phyloP scores from a whole-genome alignment of 1,140 invertebrate species.

The Ceratosolen solmsi region DNA sequence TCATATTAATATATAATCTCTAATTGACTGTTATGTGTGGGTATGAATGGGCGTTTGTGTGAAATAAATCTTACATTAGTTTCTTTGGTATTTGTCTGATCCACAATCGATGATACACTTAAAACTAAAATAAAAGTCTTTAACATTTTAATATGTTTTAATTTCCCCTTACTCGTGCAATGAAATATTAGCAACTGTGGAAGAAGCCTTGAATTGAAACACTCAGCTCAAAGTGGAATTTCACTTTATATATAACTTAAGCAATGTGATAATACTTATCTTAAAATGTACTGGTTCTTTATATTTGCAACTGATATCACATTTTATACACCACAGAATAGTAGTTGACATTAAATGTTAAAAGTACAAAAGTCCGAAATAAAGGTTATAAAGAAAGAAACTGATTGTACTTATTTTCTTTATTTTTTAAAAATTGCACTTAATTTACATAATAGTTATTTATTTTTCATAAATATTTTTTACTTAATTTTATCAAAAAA shows the following conservation, averaged over 20 bases:
- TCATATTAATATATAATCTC: too few relatives aligned
- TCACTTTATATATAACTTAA: constrained; percentile 4
- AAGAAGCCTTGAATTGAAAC: neutral
- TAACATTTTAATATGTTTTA: neutral
- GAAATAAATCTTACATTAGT: constrained; percentile 1
- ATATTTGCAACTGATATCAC: neutral
- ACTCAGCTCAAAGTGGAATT: neutral
- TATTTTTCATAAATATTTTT: too few relatives aligned
- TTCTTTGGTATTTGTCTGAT: neutral
- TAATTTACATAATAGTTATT: too few relatives aligned
- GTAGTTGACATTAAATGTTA: neutral
- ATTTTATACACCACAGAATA: constrained; percentile 3
- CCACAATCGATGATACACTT: neutral
- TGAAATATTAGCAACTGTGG: neutral
- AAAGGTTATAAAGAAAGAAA: too few relatives aligned
- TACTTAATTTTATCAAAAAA: too few relatives aligned
- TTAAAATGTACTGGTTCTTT: constrained; percentile 14
- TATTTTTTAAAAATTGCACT: too few relatives aligned
- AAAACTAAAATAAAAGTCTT: constrained; percentile 2
- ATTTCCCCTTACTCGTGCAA: neutral
- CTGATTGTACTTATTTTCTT: too few relatives aligned
- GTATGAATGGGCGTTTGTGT: too few relatives aligned
- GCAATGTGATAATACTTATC: constrained; percentile 34
- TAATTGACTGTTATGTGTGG: too few relatives aligned
- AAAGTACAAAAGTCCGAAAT: too few relatives aligned